These are phyloP conservation scores for Sternotherus odoratus DNA, from an alignment of 2,797 vertebrate genomes.

Conservation along the genomic window DNA sequence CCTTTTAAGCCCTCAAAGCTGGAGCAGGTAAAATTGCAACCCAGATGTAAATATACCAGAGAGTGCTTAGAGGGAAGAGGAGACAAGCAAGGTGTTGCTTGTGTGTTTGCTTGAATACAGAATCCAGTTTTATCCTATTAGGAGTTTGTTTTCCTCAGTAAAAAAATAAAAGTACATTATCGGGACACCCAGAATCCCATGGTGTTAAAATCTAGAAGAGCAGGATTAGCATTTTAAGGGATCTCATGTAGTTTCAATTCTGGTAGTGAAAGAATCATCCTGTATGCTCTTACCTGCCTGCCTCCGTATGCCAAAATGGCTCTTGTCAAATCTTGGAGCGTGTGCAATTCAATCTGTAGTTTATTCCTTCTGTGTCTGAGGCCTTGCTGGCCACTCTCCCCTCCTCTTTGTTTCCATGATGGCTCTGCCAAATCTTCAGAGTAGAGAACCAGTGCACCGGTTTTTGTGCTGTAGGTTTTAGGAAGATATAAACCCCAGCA, in stretches of 20 bases:
- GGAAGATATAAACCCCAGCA: slow-evolving; percentile 70
- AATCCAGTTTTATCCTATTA: neutral
- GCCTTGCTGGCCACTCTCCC: slow-evolving; percentile 47
- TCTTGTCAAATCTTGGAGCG: slow-evolving; percentile 79
- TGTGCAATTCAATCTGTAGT: slow-evolving; percentile 64
- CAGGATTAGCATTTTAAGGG: neutral
- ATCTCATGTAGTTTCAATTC: neutral
- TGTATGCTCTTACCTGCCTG: slow-evolving; percentile 75
- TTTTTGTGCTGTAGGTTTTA: slow-evolving; percentile 87
- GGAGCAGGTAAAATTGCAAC: slow-evolving; percentile 7
- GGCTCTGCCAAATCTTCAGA: slow-evolving; percentile 82
- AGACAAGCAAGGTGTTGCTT: neutral
- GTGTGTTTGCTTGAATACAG: neutral
- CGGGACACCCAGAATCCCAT: neutral
- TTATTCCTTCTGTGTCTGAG: slow-evolving; percentile 13
- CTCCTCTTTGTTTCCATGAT: slow-evolving; percentile 36
- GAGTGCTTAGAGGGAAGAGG: neutral
- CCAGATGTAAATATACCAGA: neutral
- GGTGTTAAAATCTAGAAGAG: neutral
- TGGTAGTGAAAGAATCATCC: neutral
- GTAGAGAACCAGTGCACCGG: slow-evolving; percentile 81
- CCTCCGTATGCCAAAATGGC: slow-evolving; percentile 77
- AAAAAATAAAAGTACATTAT: neutral
- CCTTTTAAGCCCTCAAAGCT: slow-evolving; percentile 31
- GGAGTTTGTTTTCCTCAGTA: slow-evolving; percentile 2